A percentile compares a stretch with the other conserved stretches of the same genome.
Evolutionary conservation across 2,888 invertebrate species (phyloP).

Genomic region (Neoascia interrupta): DNA sequence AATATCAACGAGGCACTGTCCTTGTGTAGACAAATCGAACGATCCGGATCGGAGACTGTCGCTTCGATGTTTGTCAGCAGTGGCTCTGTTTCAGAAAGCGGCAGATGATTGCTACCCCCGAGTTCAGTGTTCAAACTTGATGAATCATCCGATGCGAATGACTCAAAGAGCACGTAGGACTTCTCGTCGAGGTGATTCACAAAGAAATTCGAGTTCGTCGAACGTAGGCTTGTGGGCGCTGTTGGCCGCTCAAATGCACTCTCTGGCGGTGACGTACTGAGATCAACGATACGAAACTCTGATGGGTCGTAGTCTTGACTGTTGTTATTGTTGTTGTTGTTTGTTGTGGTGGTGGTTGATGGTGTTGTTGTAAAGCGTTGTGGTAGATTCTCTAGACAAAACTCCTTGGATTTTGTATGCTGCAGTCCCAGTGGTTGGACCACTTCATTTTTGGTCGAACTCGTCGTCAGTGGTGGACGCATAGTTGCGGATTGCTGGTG

Average conservation of each 20-base stretch:
- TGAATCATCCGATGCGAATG: constrained; percentile 58
- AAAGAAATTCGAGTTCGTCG: constrained; percentile 60
- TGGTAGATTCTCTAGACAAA: constrained; percentile 40
- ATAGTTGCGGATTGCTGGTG: constrained; percentile 33
- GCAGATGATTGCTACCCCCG: constrained; percentile 68
- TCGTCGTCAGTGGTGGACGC: constrained; percentile 59
- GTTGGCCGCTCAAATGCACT: constrained; percentile 50
- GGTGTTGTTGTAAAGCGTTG: constrained; percentile 22
- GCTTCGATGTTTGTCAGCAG: constrained; percentile 77
- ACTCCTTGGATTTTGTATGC: constrained; percentile 37
- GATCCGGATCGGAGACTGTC: constrained; percentile 75
- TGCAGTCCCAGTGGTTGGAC: constrained; percentile 51
- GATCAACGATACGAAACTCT: constrained; percentile 72
- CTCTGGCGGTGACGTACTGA: constrained; percentile 70
- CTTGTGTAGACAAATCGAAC: constrained; percentile 77
- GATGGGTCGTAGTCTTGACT: constrained; percentile 51
- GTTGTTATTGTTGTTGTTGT: constrained; percentile 32
- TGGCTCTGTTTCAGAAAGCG: constrained; percentile 78
- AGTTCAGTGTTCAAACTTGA: constrained; percentile 23
- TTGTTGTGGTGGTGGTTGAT: constrained; percentile 26
- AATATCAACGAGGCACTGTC: constrained; percentile 79
- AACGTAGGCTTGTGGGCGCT: constrained; percentile 8
- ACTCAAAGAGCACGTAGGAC: constrained; percentile 52
- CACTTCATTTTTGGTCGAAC: constrained; percentile 64
- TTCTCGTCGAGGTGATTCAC: constrained; percentile 64